A percentile compares a stretch with the other conserved stretches of the same genome.
Conservation (phyloP, 2,797 vertebrate species). For the Mallotus villosus region DNA sequence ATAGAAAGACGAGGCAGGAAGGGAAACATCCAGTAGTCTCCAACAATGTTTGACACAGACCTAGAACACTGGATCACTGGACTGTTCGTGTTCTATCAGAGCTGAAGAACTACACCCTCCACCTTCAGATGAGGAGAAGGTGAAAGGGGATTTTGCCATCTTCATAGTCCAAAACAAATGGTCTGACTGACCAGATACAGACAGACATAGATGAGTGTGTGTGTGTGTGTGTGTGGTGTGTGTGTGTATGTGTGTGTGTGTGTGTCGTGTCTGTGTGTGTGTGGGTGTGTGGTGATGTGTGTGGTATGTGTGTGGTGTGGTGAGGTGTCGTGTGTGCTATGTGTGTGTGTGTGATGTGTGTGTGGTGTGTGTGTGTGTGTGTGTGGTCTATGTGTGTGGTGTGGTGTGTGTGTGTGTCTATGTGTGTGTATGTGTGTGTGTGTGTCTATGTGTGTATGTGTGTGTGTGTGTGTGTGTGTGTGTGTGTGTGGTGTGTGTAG, state of each 20-base stretch:
- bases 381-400: no score
- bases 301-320: not conserved
- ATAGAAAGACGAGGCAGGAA: slow-evolving; percentile 32
- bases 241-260: slow-evolving; percentile 1
- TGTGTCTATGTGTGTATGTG: slow-evolving; percentile 1
- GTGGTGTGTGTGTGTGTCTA: slow-evolving; percentile 44
- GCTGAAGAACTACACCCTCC: no score
- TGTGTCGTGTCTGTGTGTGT: not conserved
- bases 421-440: not conserved
- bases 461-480: slow-evolving; percentile 11
- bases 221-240: slow-evolving; percentile 15
- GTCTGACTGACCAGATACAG: not conserved
- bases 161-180: not conserved
- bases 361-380: not conserved
- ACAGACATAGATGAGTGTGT: not conserved
- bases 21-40: slow-evolving; percentile 42
- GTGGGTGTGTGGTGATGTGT: not conserved
- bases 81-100: not conserved
- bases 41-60: slow-evolving; percentile 26
- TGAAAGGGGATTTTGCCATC: no score
- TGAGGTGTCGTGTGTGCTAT: no score
- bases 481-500: no score
- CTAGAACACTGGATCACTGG: not conserved
- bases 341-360: not conserved
- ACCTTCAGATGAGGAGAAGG: no score